phyloP scores from a whole-genome alignment of 1,140 invertebrate genomes.

The Atopsyche davidsoni region DNA sequence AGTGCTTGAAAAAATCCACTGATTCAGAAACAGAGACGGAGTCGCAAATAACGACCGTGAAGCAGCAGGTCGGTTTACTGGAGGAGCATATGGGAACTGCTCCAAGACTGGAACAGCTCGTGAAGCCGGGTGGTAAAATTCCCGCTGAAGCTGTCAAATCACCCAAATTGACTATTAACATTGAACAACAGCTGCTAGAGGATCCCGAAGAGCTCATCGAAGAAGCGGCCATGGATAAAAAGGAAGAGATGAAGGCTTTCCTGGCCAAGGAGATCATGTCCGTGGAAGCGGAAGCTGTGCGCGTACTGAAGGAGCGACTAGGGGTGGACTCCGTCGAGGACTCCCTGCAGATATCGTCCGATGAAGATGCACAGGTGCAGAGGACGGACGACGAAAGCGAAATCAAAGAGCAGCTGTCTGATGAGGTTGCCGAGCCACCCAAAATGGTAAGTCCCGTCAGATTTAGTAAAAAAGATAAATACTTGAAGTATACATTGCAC shows the following conservation, averaged over 20 bases:
- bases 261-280: background rate
- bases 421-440: conserved; percentile 7
- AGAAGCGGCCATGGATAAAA: conserved; percentile 17
- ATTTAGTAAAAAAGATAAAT: conserved; percentile 2
- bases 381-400: conserved; percentile 28
- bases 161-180: conserved; percentile 25
- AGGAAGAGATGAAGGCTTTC: too few species aligned
- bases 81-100: conserved; percentile 16
- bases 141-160: conserved; percentile 14
- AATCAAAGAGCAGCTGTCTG: conserved; percentile 20
- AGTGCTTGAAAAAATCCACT: conserved; percentile 50
- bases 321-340: conserved; percentile 28
- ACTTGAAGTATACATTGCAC: too few species aligned
- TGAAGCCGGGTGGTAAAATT: conserved; percentile 1
- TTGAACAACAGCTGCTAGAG: conserved; percentile 19
- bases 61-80: conserved; percentile 23
- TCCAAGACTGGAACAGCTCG: background rate
- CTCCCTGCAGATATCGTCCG: conserved; percentile 27
- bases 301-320: conserved; percentile 5
- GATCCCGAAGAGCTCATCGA: conserved; percentile 5
- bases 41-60: conserved; percentile 40
- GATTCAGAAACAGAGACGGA: conserved; percentile 49
- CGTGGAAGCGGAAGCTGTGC: background rate
- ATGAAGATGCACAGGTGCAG: conserved; percentile 29
- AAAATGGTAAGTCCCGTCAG: conserved; percentile 18